phyloP scores from a whole-genome alignment of 2,113 vertebrate species.

The Thalassarche chlororhynchos region DNA sequence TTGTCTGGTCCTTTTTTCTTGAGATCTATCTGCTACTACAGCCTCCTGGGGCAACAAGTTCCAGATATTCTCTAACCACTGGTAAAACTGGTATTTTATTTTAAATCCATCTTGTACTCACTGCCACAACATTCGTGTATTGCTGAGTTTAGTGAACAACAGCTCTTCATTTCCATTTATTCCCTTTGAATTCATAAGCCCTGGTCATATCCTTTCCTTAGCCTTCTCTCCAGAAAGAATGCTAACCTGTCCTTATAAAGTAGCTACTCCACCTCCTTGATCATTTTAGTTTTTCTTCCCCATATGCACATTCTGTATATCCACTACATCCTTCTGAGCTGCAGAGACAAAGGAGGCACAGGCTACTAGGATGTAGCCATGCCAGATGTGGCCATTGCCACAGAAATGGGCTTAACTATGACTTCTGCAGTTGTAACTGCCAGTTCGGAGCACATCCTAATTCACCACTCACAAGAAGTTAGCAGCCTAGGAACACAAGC shows the following conservation, averaged over 20 bases:
- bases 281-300: neutral
- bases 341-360: neutral
- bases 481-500: neutral
- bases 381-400: neutral
- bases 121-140: rapidly evolving
- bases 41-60: neutral
- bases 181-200: neutral
- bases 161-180: neutral
- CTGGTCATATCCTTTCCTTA: neutral
- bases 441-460: neutral
- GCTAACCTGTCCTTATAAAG: neutral
- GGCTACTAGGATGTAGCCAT: neutral
- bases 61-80: neutral
- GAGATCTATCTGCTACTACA: neutral
- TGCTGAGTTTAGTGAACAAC: neutral
- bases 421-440: neutral
- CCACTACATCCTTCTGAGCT: neutral
- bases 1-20: neutral
- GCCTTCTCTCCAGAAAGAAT: neutral
- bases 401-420: neutral
- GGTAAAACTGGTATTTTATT: neutral
- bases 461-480: neutral
- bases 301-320: neutral
- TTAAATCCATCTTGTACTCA: neutral
- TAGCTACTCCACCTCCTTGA: neutral